Conservation (phyloP, 2,888 invertebrate species). For the Peribatodes rhomboidaria region DNA sequence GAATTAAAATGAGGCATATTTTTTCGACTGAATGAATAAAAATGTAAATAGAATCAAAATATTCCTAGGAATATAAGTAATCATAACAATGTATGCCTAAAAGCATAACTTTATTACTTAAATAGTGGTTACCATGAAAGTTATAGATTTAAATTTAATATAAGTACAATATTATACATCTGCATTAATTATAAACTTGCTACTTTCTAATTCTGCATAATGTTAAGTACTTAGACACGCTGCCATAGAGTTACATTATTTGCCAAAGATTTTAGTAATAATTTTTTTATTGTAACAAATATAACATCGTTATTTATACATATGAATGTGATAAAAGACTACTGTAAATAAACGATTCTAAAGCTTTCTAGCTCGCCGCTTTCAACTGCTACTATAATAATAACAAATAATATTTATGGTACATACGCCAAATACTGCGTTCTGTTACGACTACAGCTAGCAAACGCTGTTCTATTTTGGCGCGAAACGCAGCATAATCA, state of each 20-base stretch:
- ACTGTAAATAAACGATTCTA: too few relatives aligned
- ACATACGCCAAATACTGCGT: too few relatives aligned
- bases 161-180: background rate
- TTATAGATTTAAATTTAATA: background rate
- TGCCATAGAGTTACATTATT: constrained; percentile 17
- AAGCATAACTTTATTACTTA: constrained; percentile 15
- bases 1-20: constrained; percentile 63
- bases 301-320: background rate
- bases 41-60: constrained; percentile 35
- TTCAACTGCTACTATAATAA: too few relatives aligned
- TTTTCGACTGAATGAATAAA: constrained; percentile 32
- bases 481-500: too few relatives aligned
- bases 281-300: background rate
- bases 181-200: background rate
- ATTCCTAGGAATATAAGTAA: constrained; percentile 14
- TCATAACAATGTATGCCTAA: background rate
- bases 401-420: too few relatives aligned
- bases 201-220: constrained; percentile 3
- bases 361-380: too few relatives aligned
- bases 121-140: constrained; percentile 33
- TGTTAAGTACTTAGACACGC: constrained; percentile 29
- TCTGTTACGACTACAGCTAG: too few relatives aligned
- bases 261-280: constrained; percentile 29
- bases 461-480: too few relatives aligned
- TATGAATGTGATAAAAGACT: too few relatives aligned